Conservation (phyloP, 2,888 invertebrate genomes). For the Bibio marci region DNA sequence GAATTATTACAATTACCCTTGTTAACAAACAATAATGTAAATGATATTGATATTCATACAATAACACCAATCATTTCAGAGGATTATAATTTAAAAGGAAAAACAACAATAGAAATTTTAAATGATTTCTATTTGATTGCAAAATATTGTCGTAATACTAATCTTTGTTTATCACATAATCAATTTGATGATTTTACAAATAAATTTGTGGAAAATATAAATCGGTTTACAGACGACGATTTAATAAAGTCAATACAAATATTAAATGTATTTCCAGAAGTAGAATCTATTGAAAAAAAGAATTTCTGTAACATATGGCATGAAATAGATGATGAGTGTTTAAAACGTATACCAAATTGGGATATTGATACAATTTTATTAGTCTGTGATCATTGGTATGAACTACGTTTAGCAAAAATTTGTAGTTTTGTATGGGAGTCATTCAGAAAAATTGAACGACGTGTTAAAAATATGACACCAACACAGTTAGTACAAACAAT, state of each 20-base stretch:
- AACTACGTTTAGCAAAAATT: conserved; percentile 34
- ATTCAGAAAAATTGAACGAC: conserved; percentile 37
- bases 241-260: conserved; percentile 34
- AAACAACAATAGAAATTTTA: conserved; percentile 12
- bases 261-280: conserved; percentile 34
- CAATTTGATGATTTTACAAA: conserved; percentile 17
- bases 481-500: conserved; percentile 46
- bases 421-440: conserved; percentile 38
- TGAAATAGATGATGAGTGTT: conserved; percentile 47
- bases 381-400: conserved; percentile 46
- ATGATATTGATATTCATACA: conserved; percentile 4
- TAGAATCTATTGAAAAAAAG: conserved; percentile 32
- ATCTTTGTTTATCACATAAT: conserved; percentile 16
- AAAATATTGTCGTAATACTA: conserved; percentile 15
- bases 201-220: conserved; percentile 32
- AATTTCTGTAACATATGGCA: conserved; percentile 49
- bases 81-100: neutral
- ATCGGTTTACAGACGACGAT: conserved; percentile 37
- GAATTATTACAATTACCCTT: conserved; percentile 1
- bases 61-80: neutral
- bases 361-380: conserved; percentile 34
- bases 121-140: conserved; percentile 15
- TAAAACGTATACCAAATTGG: conserved; percentile 33
- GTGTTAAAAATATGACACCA: conserved; percentile 38
- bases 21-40: conserved; percentile 9